These are phyloP conservation scores for Chrysolina haemoptera DNA, from an alignment of 2,888 invertebrate species.

Conservation along the genomic window DNA sequence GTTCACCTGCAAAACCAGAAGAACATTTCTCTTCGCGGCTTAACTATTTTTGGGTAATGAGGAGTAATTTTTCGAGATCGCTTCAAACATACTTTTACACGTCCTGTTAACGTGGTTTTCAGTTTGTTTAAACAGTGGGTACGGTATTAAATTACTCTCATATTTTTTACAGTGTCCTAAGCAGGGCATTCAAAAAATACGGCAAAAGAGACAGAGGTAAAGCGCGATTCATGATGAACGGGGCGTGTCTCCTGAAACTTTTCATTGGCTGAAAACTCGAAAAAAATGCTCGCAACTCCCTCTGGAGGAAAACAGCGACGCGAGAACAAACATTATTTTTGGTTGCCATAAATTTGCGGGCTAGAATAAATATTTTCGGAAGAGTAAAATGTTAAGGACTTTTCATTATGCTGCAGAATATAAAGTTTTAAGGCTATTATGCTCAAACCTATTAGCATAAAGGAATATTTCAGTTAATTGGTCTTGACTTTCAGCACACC, in stretches of 20 bases:
- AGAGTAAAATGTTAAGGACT: constrained; percentile 71
- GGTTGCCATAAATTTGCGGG: constrained; percentile 71
- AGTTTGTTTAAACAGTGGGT: constrained; percentile 68
- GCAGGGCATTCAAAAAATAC: constrained; percentile 63
- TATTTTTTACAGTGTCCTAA: constrained; percentile 69
- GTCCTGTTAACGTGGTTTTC: constrained; percentile 65
- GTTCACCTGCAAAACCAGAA: constrained; percentile 39
- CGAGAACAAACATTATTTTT: constrained; percentile 70
- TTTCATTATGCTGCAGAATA: constrained; percentile 69
- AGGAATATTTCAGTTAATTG: constrained; percentile 70
- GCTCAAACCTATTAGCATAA: constrained; percentile 69
- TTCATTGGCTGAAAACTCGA: constrained; percentile 69
- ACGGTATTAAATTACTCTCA: constrained; percentile 68
- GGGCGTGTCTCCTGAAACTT: constrained; percentile 66
- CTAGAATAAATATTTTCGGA: constrained; percentile 71
- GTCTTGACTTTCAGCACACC: constrained; percentile 62
- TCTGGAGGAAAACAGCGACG: constrained; percentile 64
- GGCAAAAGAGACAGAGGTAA: constrained; percentile 63
- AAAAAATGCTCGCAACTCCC: constrained; percentile 67
- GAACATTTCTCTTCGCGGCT: constrained; percentile 57
- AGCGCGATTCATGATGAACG: constrained; percentile 61
- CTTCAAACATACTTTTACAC: constrained; percentile 57
- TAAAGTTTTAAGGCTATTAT: constrained; percentile 70
- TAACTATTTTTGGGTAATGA: constrained; percentile 60
- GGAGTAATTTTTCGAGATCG: constrained; percentile 62